Percentiles rank a stretch among this genome's conserved stretches.
Evolutionary conservation across 2,888 invertebrate species (phyloP).

Genomic region (Conus canariensis): DNA sequence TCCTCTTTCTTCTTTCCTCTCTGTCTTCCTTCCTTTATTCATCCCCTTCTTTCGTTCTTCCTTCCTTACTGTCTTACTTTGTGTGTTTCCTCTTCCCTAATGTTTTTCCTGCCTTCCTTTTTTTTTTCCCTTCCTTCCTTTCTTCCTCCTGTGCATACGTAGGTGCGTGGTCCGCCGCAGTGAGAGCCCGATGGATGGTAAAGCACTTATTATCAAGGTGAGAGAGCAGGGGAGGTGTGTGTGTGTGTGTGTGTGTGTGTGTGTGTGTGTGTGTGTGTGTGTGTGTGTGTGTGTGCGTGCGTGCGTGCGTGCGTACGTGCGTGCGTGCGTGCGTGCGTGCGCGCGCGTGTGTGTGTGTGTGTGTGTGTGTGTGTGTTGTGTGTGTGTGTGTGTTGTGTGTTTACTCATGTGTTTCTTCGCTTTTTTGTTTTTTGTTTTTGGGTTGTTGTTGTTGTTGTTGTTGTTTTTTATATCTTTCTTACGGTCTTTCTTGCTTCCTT

Average conservation of each 20-base stretch:
- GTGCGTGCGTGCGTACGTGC: not conserved
- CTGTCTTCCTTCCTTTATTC: not conserved
- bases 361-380: not conserved
- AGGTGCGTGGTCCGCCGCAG: too few relatives aligned
- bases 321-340: not conserved
- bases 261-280: not conserved
- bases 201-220: too few relatives aligned
- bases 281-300: not conserved
- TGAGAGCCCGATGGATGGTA: too few relatives aligned
- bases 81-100: not conserved
- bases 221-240: not conserved
- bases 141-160: too few relatives aligned
- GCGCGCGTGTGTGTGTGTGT: conserved; percentile 8
- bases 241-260: not conserved
- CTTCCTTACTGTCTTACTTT: not conserved
- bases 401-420: not conserved
- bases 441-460: too few relatives aligned
- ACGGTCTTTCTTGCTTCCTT: too few relatives aligned
- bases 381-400: not conserved
- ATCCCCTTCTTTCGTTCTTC: not conserved
- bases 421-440: too few relatives aligned
- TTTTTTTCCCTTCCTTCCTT: not conserved
- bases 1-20: not conserved
- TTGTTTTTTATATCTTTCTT: too few relatives aligned
- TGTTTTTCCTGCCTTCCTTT: not conserved